phyloP scores from a whole-genome alignment of 1,140 invertebrate genomes.

The Scylla paramamosain region DNA sequence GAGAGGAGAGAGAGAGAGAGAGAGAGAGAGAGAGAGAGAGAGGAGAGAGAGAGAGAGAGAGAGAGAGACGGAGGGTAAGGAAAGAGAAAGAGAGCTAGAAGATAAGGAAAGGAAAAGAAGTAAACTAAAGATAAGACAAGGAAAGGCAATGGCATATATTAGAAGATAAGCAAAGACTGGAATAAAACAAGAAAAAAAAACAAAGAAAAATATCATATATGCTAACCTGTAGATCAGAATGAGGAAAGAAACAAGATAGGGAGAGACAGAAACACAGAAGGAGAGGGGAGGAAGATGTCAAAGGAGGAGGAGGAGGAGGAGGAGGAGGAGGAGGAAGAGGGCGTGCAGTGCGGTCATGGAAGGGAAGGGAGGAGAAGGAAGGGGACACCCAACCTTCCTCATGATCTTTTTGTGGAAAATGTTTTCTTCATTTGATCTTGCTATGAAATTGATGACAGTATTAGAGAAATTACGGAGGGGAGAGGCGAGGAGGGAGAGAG shows the following conservation, averaged over 20 bases:
- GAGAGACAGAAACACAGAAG: neutral
- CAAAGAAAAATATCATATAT: neutral
- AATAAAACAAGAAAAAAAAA: neutral
- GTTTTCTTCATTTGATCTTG: neutral
- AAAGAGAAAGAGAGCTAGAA: neutral
- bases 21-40: neutral
- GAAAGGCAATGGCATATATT: neutral
- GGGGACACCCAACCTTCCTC: neutral
- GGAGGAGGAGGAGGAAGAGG: neutral
- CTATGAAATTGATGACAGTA: constrained; percentile 3
- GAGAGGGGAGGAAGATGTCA: neutral
- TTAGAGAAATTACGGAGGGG: neutral
- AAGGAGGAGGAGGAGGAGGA: neutral
- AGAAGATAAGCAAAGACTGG: neutral
- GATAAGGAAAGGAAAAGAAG: neutral
- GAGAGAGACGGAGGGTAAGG: neutral
- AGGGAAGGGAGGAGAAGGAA: neutral
- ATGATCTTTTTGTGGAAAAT: neutral
- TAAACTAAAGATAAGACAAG: neutral
- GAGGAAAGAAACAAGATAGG: neutral
- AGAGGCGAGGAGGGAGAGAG: neutral
- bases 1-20: neutral
- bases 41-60: neutral
- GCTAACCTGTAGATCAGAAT: no score
- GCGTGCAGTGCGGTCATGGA: neutral